Base-by-base conservation (phyloP, 2,113 vertebrate genomes). In the Halcyon senegalensis region DNA sequence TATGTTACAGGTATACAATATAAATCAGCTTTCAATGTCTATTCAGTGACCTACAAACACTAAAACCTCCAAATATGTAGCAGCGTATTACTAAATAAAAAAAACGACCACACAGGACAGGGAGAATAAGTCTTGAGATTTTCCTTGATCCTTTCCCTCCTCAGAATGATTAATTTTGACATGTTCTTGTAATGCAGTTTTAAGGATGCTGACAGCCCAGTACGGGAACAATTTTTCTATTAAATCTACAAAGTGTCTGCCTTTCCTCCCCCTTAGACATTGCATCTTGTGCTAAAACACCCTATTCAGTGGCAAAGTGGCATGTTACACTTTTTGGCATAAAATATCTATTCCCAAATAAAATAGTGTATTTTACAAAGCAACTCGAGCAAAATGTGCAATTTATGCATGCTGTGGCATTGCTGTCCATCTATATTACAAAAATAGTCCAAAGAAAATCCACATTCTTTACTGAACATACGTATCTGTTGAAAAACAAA, bases 1-100 rank as follows among this genome's bases (percentile, higher is more conserved):
- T 99, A 99, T 99, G 98, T 99, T 99, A 99, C 99, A 99, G 98
- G 98, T 99, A 98, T 99, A 99, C 98, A 99, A 99, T 99, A 99
- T 99, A 99, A 99, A 99, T 98, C 99, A 96, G 97, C 98, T 98
- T 98, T 98, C 98, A 98, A 98, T 98, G 98, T 98, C 98, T 98
- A 96, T 98, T 99, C 98, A 99, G 98, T 98, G 98, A 98, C 98
- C 98, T 98, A 98, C 96, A 98, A 98, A 98, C 97, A 98, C 97
- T 95, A 98, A 95, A 98, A 97, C 97, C 97, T 98, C 98, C 98
- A 98, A 98, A 98, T 96, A 98, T 87, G 97, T 98, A 98, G 98
- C 98, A 98, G 98, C 98, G 97, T 98, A 95, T 58, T 58, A 58
- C 55, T 33, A 31, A 56, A 56, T 31, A 31, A 51, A 51, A 27